These are phyloP conservation scores for Lordiphosa mommai DNA, from an alignment of 1,140 invertebrate genomes.

Conservation along the genomic window DNA sequence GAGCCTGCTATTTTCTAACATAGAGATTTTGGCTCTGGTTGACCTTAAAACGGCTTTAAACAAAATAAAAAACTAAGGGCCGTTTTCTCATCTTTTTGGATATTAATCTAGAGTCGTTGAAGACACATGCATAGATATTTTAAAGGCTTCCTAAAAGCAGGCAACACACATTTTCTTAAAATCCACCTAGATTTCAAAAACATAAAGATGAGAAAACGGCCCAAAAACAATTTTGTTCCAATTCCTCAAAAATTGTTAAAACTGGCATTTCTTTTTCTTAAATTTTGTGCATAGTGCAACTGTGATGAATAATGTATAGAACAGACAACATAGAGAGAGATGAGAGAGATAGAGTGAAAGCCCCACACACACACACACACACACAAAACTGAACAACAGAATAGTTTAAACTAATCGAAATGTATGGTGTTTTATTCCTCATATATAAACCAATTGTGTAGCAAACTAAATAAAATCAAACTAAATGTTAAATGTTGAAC, in stretches of 20 bases:
- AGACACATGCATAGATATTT: no score
- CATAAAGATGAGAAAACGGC: no score
- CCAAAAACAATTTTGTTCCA: no score
- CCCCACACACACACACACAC: constrained; percentile 44
- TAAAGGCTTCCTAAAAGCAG: no score
- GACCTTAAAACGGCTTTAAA: no score
- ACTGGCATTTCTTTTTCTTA: constrained; percentile 62
- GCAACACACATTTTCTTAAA: no score
- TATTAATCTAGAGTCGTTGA: no score
- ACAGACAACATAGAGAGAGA: constrained; percentile 16
- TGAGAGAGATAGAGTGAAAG: constrained; percentile 13
- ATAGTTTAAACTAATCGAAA: constrained; percentile 58
- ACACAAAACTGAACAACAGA: constrained; percentile 34
- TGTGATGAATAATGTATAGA: constrained; percentile 72
- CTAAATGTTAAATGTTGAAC: constrained; percentile 56
- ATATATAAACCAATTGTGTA: constrained; percentile 23
- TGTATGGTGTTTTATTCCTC: constrained; percentile 76
- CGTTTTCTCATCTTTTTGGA: no score
- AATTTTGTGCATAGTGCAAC: constrained; percentile 66
- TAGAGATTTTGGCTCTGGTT: no score
- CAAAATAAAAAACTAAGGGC: no score
- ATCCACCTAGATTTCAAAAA: no score
- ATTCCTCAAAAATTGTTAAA: constrained; percentile 71
- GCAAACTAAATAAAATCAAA: constrained; percentile 20
- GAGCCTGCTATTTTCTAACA: no score